Conservation (phyloP, 2,113 vertebrate species). For the Sialia sialis region DNA sequence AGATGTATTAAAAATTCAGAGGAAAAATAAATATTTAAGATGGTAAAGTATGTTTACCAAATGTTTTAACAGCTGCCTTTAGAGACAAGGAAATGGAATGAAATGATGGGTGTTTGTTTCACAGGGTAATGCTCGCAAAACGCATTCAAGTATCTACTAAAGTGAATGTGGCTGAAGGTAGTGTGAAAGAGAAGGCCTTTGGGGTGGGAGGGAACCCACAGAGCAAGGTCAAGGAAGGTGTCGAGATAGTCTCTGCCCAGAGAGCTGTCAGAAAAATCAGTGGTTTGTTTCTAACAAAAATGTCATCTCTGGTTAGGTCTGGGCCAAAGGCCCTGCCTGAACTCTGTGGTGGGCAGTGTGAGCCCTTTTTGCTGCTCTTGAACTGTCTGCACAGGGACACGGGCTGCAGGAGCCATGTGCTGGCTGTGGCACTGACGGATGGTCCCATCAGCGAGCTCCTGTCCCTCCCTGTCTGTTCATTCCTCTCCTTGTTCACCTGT, state of each 20-base stretch:
- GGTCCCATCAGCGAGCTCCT: accelerated
- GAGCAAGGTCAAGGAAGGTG: neutral
- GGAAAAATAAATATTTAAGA: constrained; percentile 83
- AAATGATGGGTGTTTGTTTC: constrained; percentile 67
- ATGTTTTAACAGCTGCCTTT: constrained; percentile 75
- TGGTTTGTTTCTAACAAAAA: neutral
- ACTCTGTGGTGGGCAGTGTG: neutral
- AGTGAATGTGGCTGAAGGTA: constrained; percentile 7
- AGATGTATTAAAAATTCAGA: constrained; percentile 80
- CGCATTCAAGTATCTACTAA: constrained; percentile 26
- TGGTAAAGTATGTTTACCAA: constrained; percentile 80
- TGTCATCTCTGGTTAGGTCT: neutral
- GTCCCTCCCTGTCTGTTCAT: neutral
- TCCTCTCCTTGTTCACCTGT: neutral
- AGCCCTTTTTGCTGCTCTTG: neutral
- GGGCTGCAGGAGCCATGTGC: accelerated
- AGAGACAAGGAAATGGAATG: constrained; percentile 69
- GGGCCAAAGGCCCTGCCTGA: neutral
- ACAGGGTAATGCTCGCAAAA: constrained; percentile 51
- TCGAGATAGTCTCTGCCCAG: neutral
- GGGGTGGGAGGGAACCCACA: neutral
- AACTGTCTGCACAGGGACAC: neutral
- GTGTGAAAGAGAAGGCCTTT: neutral
- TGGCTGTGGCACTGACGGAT: accelerated
- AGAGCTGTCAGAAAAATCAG: neutral